phyloP scores from a whole-genome alignment of 1,140 invertebrate species.

The Vanessa atalanta region DNA sequence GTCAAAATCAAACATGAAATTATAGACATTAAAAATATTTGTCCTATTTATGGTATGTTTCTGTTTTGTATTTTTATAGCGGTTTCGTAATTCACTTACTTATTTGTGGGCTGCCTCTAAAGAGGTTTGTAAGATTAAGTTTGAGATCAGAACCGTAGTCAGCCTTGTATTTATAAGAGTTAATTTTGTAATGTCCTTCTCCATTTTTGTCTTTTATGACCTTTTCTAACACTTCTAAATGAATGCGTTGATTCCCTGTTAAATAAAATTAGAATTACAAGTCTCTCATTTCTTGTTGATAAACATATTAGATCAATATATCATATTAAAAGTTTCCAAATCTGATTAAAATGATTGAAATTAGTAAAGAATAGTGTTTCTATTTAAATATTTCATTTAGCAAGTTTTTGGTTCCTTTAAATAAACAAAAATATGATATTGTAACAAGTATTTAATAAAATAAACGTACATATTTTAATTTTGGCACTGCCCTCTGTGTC shows the following conservation, averaged over 20 bases:
- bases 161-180: slow-evolving; percentile 76
- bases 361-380: too few species aligned
- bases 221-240: slow-evolving; percentile 67
- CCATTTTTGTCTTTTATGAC: slow-evolving; percentile 63
- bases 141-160: slow-evolving; percentile 74
- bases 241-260: slow-evolving; percentile 71
- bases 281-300: too few species aligned
- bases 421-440: not conserved
- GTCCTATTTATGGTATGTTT: not conserved
- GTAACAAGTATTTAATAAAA: not conserved
- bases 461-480: slow-evolving; percentile 70
- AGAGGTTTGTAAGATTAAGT: slow-evolving; percentile 71
- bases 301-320: too few species aligned
- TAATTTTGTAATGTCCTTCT: slow-evolving; percentile 75
- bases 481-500: slow-evolving; percentile 70
- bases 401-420: not conserved
- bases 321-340: too few species aligned
- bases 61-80: not conserved
- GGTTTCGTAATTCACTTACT: slow-evolving; percentile 54
- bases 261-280: slow-evolving; percentile 1
- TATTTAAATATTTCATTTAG: too few species aligned
- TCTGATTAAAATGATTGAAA: too few species aligned
- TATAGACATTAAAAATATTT: not conserved
- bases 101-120: slow-evolving; percentile 68
- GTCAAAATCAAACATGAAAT: not conserved